phyloP scores from a whole-genome alignment of 2,113 vertebrate species.

The Bufo gargarizans region DNA sequence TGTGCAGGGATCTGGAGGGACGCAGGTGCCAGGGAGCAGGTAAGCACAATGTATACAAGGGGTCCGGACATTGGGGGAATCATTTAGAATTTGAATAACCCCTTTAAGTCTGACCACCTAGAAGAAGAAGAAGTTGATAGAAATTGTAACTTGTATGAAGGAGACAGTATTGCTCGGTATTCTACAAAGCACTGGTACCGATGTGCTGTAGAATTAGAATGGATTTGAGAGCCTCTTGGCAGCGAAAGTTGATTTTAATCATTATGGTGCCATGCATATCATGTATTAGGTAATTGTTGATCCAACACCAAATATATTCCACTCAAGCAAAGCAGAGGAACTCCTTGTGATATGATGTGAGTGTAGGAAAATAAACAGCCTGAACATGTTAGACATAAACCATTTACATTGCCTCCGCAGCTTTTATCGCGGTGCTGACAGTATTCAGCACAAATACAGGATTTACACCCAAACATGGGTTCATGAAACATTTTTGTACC shows the following conservation, averaged over 20 bases:
- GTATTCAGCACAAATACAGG: not conserved
- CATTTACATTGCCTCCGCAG: conserved; percentile 2
- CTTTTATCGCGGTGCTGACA: not conserved
- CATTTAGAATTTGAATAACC: too few relatives aligned
- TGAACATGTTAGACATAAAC: conserved; percentile 33
- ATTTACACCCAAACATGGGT: not conserved
- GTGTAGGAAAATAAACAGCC: conserved; percentile 32
- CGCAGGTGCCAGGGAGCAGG: too few relatives aligned
- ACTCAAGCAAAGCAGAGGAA: not conserved
- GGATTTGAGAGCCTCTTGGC: not conserved
- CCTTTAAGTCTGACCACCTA: too few relatives aligned
- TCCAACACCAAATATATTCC: not conserved
- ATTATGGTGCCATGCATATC: not conserved
- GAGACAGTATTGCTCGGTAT: too few relatives aligned
- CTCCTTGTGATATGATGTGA: conserved; percentile 16
- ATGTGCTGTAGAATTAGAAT: not conserved
- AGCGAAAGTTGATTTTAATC: not conserved
- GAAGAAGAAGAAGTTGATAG: too few relatives aligned
- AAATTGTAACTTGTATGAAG: too few relatives aligned
- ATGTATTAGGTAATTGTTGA: conserved; percentile 10
- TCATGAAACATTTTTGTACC: not conserved
- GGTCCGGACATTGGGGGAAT: too few relatives aligned
- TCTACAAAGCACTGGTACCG: not conserved
- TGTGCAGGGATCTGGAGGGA: too few relatives aligned
- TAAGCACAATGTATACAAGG: too few relatives aligned